Conservation (phyloP, 1,140 invertebrate genomes). For the Calliopsis andreniformis region DNA sequence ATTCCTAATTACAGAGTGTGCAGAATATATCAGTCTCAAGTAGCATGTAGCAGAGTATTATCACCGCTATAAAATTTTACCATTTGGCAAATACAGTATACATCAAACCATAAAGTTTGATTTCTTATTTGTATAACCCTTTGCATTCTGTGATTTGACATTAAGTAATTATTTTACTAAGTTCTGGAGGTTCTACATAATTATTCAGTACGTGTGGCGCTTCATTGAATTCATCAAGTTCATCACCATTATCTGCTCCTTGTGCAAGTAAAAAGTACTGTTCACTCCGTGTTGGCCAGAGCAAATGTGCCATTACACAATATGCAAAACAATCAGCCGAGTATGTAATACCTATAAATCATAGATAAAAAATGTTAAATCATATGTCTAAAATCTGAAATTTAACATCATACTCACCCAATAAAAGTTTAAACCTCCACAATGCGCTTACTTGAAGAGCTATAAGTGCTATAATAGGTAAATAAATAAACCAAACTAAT, state of each 20-base stretch:
- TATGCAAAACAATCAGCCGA: slow-evolving; percentile 97
- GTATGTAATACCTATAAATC: slow-evolving; percentile 92
- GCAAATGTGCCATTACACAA: slow-evolving; percentile 94
- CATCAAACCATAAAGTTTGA: slow-evolving; percentile 66
- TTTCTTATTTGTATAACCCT: slow-evolving; percentile 32
- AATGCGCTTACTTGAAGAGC: slow-evolving; percentile 95
- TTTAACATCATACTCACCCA: slow-evolving; percentile 85
- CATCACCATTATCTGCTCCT: slow-evolving; percentile 87
- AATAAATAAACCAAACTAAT: slow-evolving; percentile 98
- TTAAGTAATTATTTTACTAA: slow-evolving; percentile 79
- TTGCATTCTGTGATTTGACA: slow-evolving; percentile 36
- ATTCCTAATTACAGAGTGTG: slow-evolving; percentile 62
- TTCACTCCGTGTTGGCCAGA: slow-evolving; percentile 95
- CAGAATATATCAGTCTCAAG: slow-evolving; percentile 78
- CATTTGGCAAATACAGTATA: slow-evolving; percentile 75
- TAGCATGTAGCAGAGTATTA: slow-evolving; percentile 69
- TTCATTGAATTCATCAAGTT: slow-evolving; percentile 95
- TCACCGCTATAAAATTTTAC: slow-evolving; percentile 62
- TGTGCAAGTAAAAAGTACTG: slow-evolving; percentile 93
- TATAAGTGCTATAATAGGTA: slow-evolving; percentile 96
- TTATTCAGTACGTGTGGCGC: slow-evolving; percentile 92
- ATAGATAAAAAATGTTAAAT: not conserved
- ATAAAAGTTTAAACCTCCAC: slow-evolving; percentile 96
- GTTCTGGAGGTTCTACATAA: slow-evolving; percentile 80
- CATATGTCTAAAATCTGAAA: not conserved